These are phyloP conservation scores for Hypolimnas misippus DNA, from an alignment of 2,888 invertebrate species.

Conservation along the genomic window DNA sequence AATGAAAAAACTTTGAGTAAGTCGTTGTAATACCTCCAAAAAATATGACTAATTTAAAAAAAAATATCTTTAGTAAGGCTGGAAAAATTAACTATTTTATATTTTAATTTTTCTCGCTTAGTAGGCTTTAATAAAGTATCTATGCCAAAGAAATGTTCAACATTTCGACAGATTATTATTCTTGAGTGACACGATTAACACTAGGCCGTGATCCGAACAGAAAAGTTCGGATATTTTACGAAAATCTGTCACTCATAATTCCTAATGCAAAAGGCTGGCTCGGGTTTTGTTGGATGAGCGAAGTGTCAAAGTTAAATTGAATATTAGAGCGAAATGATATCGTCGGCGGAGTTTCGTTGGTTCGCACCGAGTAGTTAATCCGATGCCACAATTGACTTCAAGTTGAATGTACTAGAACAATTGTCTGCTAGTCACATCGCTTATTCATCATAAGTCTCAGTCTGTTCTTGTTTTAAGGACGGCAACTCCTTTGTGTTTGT, in stretches of 20 bases:
- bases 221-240: slow-evolving; percentile 24
- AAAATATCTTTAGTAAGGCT: too few species aligned
- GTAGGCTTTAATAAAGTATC: too few species aligned
- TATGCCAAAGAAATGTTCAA: neutral
- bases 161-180: neutral
- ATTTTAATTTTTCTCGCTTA: neutral
- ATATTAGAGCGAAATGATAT: slow-evolving; percentile 82
- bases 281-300: slow-evolving; percentile 73
- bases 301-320: slow-evolving; percentile 85
- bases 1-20: too few species aligned
- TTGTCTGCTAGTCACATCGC: slow-evolving; percentile 68
- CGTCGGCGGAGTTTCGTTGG: slow-evolving; percentile 68
- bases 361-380: slow-evolving; percentile 79
- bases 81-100: too few species aligned
- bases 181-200: slow-evolving; percentile 1
- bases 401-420: slow-evolving; percentile 71
- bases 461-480: slow-evolving; percentile 49
- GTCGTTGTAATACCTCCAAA: too few species aligned
- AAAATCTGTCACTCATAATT: slow-evolving; percentile 46
- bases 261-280: slow-evolving; percentile 69
- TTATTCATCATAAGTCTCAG: slow-evolving; percentile 64
- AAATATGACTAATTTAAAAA: too few species aligned
- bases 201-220: slow-evolving; percentile 17
- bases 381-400: slow-evolving; percentile 76
- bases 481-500: neutral